Evolutionary conservation across 2,888 invertebrate species (phyloP).

Genomic region (Mesopsocus fuscifrons): DNA sequence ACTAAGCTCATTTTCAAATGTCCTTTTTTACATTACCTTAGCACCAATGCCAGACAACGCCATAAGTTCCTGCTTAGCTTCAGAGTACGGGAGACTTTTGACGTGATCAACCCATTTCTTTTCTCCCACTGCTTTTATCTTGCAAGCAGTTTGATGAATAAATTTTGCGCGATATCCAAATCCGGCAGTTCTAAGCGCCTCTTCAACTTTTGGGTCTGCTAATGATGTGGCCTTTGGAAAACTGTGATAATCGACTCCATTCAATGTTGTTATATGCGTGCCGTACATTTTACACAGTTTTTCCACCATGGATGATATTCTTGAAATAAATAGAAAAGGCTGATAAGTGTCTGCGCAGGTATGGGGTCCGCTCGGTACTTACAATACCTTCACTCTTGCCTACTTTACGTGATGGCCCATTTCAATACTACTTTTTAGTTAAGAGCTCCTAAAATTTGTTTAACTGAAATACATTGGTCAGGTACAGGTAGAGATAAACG

Average conservation of each 20-base stretch:
- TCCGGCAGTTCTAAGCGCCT: constrained; percentile 46
- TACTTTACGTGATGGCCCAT: no score
- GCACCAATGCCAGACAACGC: constrained; percentile 78
- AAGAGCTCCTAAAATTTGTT: no score
- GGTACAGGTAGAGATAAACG: no score
- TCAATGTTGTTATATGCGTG: constrained; percentile 42
- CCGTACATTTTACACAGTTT: constrained; percentile 72
- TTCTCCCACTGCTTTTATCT: constrained; percentile 49
- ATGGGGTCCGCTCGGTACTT: no score
- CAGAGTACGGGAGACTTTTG: constrained; percentile 43
- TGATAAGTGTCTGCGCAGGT: no score
- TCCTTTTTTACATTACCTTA: constrained; percentile 44
- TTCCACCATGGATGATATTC: constrained; percentile 82
- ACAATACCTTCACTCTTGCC: no score
- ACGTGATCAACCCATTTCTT: constrained; percentile 51
- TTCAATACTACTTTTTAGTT: no score
- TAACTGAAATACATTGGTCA: no score
- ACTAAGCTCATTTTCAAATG: constrained; percentile 6
- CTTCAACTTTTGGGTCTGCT: constrained; percentile 41
- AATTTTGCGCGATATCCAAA: constrained; percentile 83
- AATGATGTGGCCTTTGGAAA: constrained; percentile 63
- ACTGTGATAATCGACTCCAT: constrained; percentile 44
- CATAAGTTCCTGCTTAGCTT: constrained; percentile 54
- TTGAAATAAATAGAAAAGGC: no score
- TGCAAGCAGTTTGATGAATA: constrained; percentile 52